A percentile compares a stretch with the other conserved stretches of the same genome.
Evolutionary conservation across 1,140 invertebrate species (phyloP).

Genomic region (Meloidogyne hapla): DNA sequence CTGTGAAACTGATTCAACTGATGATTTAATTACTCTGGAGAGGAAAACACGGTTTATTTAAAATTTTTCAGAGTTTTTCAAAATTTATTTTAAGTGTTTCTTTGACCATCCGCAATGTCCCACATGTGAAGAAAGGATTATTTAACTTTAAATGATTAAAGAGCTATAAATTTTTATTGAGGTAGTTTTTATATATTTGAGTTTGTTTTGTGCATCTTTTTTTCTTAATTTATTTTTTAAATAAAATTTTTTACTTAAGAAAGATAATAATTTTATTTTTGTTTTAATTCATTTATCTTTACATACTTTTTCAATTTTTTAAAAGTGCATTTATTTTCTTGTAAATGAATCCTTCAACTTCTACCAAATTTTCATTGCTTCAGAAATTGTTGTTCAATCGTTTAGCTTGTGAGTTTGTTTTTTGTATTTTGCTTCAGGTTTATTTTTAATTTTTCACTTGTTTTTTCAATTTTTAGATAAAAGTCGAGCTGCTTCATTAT

Average conservation of each 20-base stretch:
- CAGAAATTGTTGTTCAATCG: background rate
- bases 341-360: background rate
- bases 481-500: background rate
- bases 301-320: background rate
- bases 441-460: background rate
- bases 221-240: too few relatives aligned
- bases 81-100: slow-evolving; percentile 72
- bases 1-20: background rate
- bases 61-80: too few relatives aligned
- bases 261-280: too few relatives aligned
- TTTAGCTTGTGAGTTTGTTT: background rate
- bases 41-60: background rate
- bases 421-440: background rate
- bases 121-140: slow-evolving; percentile 71
- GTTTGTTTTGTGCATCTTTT: too few relatives aligned
- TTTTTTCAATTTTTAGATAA: background rate
- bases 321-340: background rate
- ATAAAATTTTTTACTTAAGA: too few relatives aligned
- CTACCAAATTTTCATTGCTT: background rate
- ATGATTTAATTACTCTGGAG: background rate
- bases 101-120: slow-evolving; percentile 87
- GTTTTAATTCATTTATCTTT: background rate
- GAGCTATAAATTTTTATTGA: too few relatives aligned
- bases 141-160: background rate
- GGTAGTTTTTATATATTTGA: too few relatives aligned